Evolutionary conservation across 2,888 invertebrate genomes (phyloP), one percentile per base, ranked within the genome.

Genomic region (Mesorhabditis spiculigera): DNA sequence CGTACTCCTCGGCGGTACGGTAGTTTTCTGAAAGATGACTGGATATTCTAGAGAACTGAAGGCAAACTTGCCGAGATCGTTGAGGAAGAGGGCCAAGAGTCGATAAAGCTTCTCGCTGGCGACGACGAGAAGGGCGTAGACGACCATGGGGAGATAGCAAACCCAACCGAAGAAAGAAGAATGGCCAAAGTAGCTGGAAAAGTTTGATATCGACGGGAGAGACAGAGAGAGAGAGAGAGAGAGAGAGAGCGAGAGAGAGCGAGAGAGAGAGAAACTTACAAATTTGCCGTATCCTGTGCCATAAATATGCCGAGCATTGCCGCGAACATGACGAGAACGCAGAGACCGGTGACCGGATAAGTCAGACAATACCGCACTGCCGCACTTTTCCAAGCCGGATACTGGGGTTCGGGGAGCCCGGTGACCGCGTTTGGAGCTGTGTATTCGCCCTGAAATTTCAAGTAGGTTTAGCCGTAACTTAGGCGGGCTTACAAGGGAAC

Each of bases 1-100:
- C 95, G 90, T 95, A 95, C 88, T 93, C 93, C 88, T 94, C 94
- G 89, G 95, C 94, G 87, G 94, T 91, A 85, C 95, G 92, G 90
- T 95, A 95, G 90, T 96, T 96, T 90, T 96, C 96, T 95, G 91
- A 5, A 81, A 69, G n/a, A n/a, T n/a, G n/a, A n/a, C n/a, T n/a
- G n/a, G n/a, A n/a, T n/a, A n/a, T n/a, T n/a, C n/a, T n/a, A n/a
- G n/a, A n/a, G n/a, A n/a, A n/a, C n/a, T n/a, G n/a, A n/a, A n/a
- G n/a, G n/a, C n/a, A n/a, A n/a, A n/a, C 28, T 28, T 28, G 28
- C 96, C 96, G 90, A 91, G 91, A 86, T 96, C 93, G 87, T 95
- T 97, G 45, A 97, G 90, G 93, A 94, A 94, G 73, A 93, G 89
- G 4, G 96, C 96, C 82, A 97, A 91, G 87, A 92, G 91, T 77